Conservation (phyloP, 2,797 vertebrate species). For the Alectoris magna region DNA sequence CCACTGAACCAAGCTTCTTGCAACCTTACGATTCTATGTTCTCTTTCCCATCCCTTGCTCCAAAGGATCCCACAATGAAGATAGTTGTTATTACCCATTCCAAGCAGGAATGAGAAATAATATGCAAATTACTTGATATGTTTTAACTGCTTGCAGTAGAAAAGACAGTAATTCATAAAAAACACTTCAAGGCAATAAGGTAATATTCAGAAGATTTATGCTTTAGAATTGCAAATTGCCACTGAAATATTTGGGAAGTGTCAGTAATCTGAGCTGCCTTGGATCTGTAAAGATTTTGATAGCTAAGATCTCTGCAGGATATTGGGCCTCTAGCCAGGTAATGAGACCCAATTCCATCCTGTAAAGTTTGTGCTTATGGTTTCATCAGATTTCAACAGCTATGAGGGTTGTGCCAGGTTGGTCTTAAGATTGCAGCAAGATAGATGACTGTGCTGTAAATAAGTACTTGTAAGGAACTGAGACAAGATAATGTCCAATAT, state of each 20-base stretch:
- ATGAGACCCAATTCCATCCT: too few relatives aligned
- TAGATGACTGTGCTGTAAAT: neutral
- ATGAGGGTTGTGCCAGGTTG: accelerated
- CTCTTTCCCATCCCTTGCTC: neutral
- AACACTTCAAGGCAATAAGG: neutral
- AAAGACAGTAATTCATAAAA: neutral
- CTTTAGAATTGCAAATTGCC: neutral
- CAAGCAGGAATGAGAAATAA: neutral
- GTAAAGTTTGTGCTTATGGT: neutral
- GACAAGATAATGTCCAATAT: neutral
- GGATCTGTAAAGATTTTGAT: neutral
- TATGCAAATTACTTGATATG: neutral
- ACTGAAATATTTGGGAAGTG: neutral
- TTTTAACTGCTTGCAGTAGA: neutral
- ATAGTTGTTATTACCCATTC: neutral
- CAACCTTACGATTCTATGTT: neutral
- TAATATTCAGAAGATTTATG: neutral
- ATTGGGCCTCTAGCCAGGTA: accelerated
- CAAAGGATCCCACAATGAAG: neutral
- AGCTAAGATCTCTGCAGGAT: neutral
- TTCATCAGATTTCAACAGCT: neutral
- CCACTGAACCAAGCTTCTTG: neutral
- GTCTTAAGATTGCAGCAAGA: neutral
- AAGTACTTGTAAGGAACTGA: neutral
- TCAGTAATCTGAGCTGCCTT: neutral